Evolutionary conservation across 2,113 vertebrate genomes (phyloP).

Genomic region (Nanger granti): DNA sequence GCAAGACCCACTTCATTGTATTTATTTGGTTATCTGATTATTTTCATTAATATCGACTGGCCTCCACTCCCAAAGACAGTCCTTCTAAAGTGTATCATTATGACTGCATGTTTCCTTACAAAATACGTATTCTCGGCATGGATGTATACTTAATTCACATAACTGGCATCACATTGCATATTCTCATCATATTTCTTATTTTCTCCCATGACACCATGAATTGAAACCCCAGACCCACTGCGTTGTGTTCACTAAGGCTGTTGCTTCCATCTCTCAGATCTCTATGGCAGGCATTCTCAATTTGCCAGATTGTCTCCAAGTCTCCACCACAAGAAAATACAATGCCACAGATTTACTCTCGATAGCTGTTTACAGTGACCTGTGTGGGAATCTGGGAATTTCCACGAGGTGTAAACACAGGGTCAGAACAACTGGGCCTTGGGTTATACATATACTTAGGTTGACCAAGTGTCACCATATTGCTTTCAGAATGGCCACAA

Average conservation of each 20-base stretch:
- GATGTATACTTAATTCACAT: background rate
- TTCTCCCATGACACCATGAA: background rate
- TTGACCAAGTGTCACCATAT: background rate
- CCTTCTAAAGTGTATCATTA: background rate
- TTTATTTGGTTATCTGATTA: background rate
- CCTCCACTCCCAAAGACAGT: background rate
- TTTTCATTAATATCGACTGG: background rate
- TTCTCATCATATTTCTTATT: background rate
- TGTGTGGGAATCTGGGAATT: background rate
- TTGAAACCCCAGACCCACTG: background rate
- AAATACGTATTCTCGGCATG: background rate
- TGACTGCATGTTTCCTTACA: background rate
- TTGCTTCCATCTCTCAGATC: background rate
- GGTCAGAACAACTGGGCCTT: background rate
- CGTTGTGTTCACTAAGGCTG: background rate
- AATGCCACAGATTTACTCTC: background rate
- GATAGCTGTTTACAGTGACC: background rate
- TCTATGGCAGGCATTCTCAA: background rate
- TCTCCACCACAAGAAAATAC: background rate
- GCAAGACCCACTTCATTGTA: background rate
- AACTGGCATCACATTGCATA: background rate
- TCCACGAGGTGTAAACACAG: background rate
- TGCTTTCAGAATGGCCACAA: background rate
- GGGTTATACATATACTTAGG: background rate
- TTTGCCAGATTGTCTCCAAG: background rate